Evolutionary conservation across 2,113 vertebrate species (phyloP), one percentile per base, ranked within the genome.

Genomic region (Lanius collurio): DNA sequence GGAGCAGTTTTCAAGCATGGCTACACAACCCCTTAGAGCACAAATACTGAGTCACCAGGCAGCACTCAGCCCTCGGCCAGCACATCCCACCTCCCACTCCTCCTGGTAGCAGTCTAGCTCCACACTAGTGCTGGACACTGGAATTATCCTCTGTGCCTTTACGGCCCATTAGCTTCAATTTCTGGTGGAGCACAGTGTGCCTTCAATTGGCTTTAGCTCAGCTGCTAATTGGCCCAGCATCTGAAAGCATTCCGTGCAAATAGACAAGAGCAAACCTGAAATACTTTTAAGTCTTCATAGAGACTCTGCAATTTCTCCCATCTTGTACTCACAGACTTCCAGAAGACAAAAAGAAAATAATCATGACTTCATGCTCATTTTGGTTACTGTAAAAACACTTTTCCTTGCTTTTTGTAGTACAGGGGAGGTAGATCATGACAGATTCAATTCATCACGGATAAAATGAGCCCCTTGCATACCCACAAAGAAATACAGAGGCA

Each of bases 41-140:
- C 4, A 2, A 24, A 39, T 0, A 20, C 9, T 7, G 30, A 19
- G 35, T 31, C 59, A 16, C 53, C 1, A 49, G 0, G 22, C 21
- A 0, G 30, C 50, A 3, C 13, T n/a, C 86, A 78, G 73, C 68
- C 84, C 62, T 47, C 1, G 60, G 87, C 76, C 93, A 69, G 31
- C 6, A 0, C 2, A 21, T 2, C 56, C 42, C 7, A 1, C 70
- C 53, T 57, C 76, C 80, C 55, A 7, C 50, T 62, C 86, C 73
- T 82, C 10, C 39, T 65, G 68, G 52, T 13, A 35, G 63, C 55
- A 55, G 17, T 2, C 27, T 23, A 24, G 39, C 35, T 50, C 21
- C 68, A 59, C 16, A 21, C 21, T 19, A 18, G 16, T 4, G 39
- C 50, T n/a, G 57, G 55, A 20, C 55, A 7, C 14, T 44, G 8